Evolutionary conservation across 2,888 invertebrate species (phyloP), one percentile per base, ranked within the genome.

Genomic region (Camptogramma bilineatum): DNA sequence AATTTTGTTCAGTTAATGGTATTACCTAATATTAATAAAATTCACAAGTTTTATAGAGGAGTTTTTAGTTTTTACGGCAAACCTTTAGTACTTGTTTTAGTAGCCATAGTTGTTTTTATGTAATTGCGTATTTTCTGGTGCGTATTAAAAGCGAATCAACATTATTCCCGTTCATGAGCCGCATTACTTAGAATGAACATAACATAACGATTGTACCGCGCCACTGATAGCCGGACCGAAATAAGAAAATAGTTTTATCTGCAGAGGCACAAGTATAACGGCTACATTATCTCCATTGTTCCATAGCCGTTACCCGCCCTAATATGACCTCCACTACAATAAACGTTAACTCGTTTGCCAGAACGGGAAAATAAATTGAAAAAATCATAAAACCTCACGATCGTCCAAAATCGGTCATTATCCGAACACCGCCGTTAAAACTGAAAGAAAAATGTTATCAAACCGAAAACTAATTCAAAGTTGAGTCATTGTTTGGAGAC

Each of bases 391-490:
- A 84, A 79, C 74, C 76, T 70, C 77, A 81, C 80, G 80, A 81
- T 80, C 75, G 76, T 68, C 79, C 79, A 73, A 82, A 84, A 83
- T 81, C 79, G 76, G 71, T 74, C 72, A 80, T 81, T 81, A 85
- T 84, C 79, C 83, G 81, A 79, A 75, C 73, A 77, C 74, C 75
- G 79, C 75, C 83, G 82, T 84, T 85, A 82, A 83, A 85, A 84
- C 76, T 74, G 71, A 74, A 57, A 61, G 56, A 65, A 65, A 60
- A 61, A 61, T 79, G 84, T 87, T 90, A 90, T 90, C 90, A 87
- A 86, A 84, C 87, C 82, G 39, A 77, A 86, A 90, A 90, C 88
- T 88, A 88, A 90, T 90, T 90, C 88, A 84, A 90, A 91, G 86
- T 90, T 88, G 84, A 80, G 84, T 86, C 87, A 86, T 88, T 88